Conservation (phyloP, 1,140 invertebrate species). For the Rhopalosiphum maidis region DNA sequence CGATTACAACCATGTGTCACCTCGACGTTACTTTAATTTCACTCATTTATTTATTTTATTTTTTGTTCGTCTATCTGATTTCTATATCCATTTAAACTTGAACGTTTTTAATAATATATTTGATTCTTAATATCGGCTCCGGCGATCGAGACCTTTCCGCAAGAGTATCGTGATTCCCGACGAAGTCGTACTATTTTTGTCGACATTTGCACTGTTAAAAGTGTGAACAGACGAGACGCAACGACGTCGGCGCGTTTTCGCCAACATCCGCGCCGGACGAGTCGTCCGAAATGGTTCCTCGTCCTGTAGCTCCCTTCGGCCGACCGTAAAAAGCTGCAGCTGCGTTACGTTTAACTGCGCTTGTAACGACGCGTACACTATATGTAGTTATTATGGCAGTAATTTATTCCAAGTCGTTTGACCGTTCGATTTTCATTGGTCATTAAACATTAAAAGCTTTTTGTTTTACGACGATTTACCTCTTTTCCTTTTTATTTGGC, state of each 20-base stretch:
- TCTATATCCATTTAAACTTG: no score
- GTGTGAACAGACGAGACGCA: not conserved
- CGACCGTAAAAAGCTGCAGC: not conserved
- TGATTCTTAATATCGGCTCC: no score
- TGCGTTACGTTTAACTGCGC: not conserved
- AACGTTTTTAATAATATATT: no score
- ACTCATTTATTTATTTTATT: no score
- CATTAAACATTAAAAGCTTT: slow-evolving; percentile 11
- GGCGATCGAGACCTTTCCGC: no score
- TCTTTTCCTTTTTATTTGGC: not conserved
- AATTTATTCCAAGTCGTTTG: not conserved
- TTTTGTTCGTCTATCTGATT: no score
- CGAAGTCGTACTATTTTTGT: not conserved
- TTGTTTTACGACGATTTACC: not conserved
- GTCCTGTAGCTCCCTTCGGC: not conserved
- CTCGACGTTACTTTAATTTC: no score
- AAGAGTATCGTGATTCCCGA: not conserved
- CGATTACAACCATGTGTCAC: no score
- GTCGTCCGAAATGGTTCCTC: not conserved
- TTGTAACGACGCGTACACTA: not conserved
- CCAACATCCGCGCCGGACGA: not conserved
- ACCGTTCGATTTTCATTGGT: not conserved
- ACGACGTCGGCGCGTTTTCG: not conserved
- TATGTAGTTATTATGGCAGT: not conserved
- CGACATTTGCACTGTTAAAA: not conserved